Conservation (phyloP, 2,113 vertebrate species). For the Thunnus maccoyii region DNA sequence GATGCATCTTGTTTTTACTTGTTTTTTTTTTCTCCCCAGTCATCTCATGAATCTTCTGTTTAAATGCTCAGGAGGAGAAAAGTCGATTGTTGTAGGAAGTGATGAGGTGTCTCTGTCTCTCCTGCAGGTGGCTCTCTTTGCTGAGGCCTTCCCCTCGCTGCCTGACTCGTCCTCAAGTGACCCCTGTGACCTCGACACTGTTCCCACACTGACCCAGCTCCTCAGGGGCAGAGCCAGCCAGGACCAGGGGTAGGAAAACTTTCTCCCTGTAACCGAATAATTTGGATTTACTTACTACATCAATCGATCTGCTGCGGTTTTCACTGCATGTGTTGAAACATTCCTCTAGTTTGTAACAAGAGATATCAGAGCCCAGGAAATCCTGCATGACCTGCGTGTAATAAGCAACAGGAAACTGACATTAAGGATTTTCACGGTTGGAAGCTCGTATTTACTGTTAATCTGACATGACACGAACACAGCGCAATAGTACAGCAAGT, state of each 20-base stretch:
- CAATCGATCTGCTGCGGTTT: slow-evolving; percentile 7
- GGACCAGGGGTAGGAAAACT: slow-evolving; percentile 69
- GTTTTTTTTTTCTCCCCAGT: neutral
- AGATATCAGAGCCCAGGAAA: neutral
- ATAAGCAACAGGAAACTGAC: neutral
- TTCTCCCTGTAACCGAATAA: neutral
- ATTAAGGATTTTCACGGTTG: neutral
- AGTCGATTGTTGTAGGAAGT: neutral
- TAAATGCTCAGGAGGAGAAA: neutral
- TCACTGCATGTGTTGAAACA: neutral
- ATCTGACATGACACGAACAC: neutral
- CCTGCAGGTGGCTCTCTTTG: slow-evolving; percentile 76
- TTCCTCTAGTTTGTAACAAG: neutral
- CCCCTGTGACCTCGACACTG: slow-evolving; percentile 42
- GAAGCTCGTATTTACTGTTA: neutral
- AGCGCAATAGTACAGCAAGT: neutral
- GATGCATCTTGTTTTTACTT: neutral
- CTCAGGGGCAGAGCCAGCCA: slow-evolving; percentile 60
- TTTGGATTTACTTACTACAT: neutral
- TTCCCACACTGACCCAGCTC: slow-evolving; percentile 79
- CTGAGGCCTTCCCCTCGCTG: slow-evolving; percentile 76
- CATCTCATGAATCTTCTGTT: neutral
- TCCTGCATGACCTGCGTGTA: neutral
- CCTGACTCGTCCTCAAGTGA: slow-evolving; percentile 31
- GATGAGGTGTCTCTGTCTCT: slow-evolving; percentile 15